These are phyloP conservation scores for Spongilla lacustris DNA, from an alignment of 37 sponge, comb jelly and placozoan genomes.

Conservation along the genomic window DNA sequence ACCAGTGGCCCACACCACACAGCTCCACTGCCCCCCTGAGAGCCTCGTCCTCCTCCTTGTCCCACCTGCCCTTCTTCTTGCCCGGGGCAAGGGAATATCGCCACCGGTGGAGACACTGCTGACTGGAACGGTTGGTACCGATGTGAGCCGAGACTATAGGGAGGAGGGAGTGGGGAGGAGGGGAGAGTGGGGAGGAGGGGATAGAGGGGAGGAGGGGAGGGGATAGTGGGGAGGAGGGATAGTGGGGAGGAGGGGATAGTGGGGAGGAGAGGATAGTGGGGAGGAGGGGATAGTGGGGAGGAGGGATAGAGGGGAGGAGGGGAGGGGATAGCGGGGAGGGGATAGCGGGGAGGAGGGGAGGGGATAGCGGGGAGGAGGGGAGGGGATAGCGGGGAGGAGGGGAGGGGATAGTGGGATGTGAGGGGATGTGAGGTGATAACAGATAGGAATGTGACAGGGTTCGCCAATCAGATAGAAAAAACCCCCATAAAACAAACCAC, in stretches of 20 bases:
- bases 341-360: not conserved
- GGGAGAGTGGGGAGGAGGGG: not conserved
- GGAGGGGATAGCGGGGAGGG: not conserved
- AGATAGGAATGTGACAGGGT: too few relatives aligned
- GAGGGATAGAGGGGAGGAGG: constrained; percentile 25
- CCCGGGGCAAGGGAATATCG: constrained; percentile 17
- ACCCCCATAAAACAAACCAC: too few relatives aligned
- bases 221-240: too few relatives aligned
- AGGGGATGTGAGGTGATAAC: too few relatives aligned
- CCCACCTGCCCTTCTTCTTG: constrained; percentile 54
- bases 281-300: not conserved
- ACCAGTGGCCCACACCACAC: constrained; percentile 48
- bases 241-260: too few relatives aligned
- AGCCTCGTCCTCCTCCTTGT: constrained; percentile 40
- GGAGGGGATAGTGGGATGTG: not conserved
- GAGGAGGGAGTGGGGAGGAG: too few relatives aligned
- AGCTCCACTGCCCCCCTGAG: constrained; percentile 27
- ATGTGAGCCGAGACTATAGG: constrained; percentile 8
- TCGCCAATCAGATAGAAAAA: too few relatives aligned
- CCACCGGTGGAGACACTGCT: constrained; percentile 56
- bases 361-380: not conserved
- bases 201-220: too few relatives aligned
- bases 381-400: not conserved
- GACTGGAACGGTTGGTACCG: constrained; percentile 26
- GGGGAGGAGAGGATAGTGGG: too few relatives aligned